Conservation (phyloP, 2,797 vertebrate genomes). For the Amphiprion clarkii region DNA sequence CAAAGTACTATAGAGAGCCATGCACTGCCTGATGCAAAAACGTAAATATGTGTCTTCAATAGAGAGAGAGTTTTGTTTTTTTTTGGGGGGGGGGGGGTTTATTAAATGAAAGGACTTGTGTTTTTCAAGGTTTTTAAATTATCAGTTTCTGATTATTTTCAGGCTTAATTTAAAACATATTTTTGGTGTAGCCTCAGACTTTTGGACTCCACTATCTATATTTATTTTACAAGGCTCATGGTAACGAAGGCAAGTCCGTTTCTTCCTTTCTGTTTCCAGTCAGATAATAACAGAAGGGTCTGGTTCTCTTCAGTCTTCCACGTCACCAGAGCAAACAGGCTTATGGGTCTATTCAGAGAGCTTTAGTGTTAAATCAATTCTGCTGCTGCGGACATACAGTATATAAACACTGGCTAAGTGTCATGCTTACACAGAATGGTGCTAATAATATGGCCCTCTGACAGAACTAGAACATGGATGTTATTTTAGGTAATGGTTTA, state of each 20-base stretch:
- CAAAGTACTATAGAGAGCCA: neutral
- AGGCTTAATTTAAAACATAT: neutral
- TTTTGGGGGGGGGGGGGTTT: too few relatives aligned
- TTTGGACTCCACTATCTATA: neutral
- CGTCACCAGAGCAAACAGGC: neutral
- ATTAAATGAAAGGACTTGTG: neutral
- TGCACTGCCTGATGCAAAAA: too few relatives aligned
- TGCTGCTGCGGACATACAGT: neutral
- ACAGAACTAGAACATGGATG: neutral
- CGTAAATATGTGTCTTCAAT: too few relatives aligned
- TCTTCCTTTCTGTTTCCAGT: slow-evolving; percentile 17
- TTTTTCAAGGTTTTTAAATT: slow-evolving; percentile 7
- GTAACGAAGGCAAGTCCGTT: neutral
- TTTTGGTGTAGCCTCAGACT: neutral
- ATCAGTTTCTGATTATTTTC: neutral
- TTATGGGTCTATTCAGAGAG: neutral
- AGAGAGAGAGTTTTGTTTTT: too few relatives aligned
- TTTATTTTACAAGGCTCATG: neutral
- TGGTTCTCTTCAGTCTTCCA: slow-evolving; percentile 44
- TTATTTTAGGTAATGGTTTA: neutral
- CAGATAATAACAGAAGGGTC: slow-evolving; percentile 28
- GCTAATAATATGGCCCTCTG: neutral
- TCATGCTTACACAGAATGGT: neutral
- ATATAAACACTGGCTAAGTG: neutral
- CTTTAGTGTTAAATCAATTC: neutral